Evolutionary conservation across 2,888 invertebrate species (phyloP).

Genomic region (Lasioglossum leucozonium): DNA sequence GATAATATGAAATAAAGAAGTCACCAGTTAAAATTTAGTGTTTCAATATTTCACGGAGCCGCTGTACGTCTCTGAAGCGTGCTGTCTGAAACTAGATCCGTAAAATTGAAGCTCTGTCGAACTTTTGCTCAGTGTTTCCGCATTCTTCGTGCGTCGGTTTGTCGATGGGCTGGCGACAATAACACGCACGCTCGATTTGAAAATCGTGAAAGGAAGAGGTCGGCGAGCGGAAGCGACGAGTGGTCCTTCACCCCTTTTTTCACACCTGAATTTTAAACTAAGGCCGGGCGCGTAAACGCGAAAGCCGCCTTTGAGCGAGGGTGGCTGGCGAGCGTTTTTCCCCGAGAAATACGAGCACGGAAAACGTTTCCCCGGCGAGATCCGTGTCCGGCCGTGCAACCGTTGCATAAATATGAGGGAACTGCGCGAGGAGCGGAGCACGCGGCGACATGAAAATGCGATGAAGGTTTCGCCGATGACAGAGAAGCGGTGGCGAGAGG

Average conservation of each 20-base stretch:
- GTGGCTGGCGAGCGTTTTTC: constrained; percentile 49
- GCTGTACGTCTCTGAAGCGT: not conserved
- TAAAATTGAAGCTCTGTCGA: not conserved
- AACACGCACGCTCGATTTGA: constrained; percentile 15
- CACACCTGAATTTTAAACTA: constrained; percentile 65
- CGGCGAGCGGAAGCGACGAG: constrained; percentile 5
- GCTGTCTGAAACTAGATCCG: not conserved
- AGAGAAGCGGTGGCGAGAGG: constrained; percentile 45
- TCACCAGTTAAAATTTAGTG: not conserved
- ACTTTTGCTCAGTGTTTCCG: not conserved
- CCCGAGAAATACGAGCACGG: constrained; percentile 64
- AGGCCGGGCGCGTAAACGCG: constrained; percentile 60
- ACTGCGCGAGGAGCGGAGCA: constrained; percentile 58
- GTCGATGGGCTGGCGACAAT: constrained; percentile 1
- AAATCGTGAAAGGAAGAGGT: constrained; percentile 1
- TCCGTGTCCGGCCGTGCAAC: constrained; percentile 71
- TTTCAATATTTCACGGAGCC: not conserved
- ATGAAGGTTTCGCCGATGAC: constrained; percentile 72
- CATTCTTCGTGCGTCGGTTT: not conserved
- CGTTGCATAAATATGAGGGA: constrained; percentile 77
- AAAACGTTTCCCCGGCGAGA: constrained; percentile 71
- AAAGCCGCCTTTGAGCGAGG: constrained; percentile 61
- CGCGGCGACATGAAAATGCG: constrained; percentile 76
- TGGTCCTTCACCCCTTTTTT: constrained; percentile 49
- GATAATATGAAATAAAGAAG: not conserved